Base-by-base conservation (phyloP, 2,797 vertebrate genomes). In the Rhadinocentrus ornatus region DNA sequence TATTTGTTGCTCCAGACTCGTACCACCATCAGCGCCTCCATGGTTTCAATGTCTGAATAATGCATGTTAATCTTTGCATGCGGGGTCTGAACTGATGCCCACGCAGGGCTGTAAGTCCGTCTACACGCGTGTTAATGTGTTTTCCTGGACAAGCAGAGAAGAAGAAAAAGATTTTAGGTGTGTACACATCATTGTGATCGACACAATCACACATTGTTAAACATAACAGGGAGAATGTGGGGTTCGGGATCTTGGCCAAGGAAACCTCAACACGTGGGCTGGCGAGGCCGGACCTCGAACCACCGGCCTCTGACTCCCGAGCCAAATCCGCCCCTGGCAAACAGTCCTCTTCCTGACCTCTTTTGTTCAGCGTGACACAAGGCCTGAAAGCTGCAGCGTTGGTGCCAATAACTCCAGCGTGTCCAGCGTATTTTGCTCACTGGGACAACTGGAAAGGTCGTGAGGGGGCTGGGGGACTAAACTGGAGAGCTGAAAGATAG, bases 401-500 rank as follows among this genome's bases (percentile, higher is more conserved):
- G 62, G 59, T 7, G 53, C 66, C 80, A 83, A 79, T 59, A 62
- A 59, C 29, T 41, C 44, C 69, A 55, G 37, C 55, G 72, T 74
- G 68, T 31, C 20, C n/a, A n/a, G n/a, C n/a, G n/a, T 79, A 44
- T 71, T 73, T 65, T 73, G 29, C 29, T 79, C 74, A 73, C 29
- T n/a, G 64, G 66, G 80, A 84, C 22, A 68, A 39, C 66, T 64
- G 18, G 0, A 76, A 61, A 78, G 73, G 75, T 71, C 46, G 11
- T 6, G 48, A 64, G 73, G 72, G 70, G 53, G 68, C 52, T 58
- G 77, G 39, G 67, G 70, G 60, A 63, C 69, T 61, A 69, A 71
- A 62, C 57, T 70, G 56, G 73, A 81, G 74, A 82, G 70, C 48
- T 82, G 71, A 66, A 52, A 71, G 76, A 74, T 34, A 64, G 31